A percentile compares a stretch with the other conserved stretches of the same genome.
Conservation (phyloP, 2,888 invertebrate species). For the Cylloceria caligata region DNA sequence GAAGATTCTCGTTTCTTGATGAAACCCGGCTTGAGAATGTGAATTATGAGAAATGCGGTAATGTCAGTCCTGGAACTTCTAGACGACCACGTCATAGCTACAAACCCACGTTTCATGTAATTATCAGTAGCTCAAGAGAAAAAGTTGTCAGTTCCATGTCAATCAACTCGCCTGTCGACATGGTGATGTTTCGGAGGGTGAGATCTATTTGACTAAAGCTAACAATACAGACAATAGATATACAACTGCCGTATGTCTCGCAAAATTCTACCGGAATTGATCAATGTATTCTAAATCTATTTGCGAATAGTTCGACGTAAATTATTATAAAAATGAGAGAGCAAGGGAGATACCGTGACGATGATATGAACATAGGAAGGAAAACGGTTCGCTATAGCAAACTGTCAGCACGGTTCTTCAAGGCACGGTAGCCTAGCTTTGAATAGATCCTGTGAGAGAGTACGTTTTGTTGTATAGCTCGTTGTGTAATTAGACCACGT, state of each 20-base stretch:
- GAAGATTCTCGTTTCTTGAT: conserved; percentile 16
- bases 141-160: background rate
- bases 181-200: background rate
- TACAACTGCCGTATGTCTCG: conserved; percentile 1
- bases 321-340: background rate
- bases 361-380: conserved; percentile 5
- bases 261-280: conserved; percentile 50
- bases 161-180: background rate
- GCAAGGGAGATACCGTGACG: conserved; percentile 29
- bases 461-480: conserved; percentile 21
- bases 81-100: background rate
- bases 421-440: conserved; percentile 23
- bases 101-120: background rate
- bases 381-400: conserved; percentile 29
- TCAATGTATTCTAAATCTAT: conserved; percentile 31
- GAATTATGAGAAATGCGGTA: conserved; percentile 14
- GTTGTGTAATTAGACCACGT: conserved; percentile 60
- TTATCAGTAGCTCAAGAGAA: background rate
- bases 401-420: conserved; percentile 50
- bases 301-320: conserved; percentile 30
- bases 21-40: background rate
- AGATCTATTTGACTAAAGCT: background rate
- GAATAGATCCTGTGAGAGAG: conserved; percentile 45
- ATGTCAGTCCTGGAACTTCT: background rate
- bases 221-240: background rate